These are phyloP conservation scores for Frankliniella intonsa DNA, from an alignment of 2,888 invertebrate genomes.

Conservation along the genomic window DNA sequence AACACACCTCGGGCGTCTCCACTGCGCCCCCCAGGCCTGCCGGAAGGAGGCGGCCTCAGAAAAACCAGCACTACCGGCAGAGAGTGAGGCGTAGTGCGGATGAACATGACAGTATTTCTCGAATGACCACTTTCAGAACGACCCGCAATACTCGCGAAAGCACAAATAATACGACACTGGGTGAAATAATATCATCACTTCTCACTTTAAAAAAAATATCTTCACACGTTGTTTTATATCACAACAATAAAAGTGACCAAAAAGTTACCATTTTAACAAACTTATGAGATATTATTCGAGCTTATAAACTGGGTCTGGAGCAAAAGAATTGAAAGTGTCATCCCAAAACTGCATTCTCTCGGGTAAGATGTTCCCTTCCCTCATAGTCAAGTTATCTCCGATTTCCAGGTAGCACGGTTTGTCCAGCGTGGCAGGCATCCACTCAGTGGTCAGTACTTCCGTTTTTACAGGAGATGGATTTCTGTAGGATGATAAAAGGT, in stretches of 20 bases:
- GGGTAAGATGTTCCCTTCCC: neutral
- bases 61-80: too few relatives aligned
- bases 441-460: neutral
- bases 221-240: neutral
- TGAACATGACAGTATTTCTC: too few relatives aligned
- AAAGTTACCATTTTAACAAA: neutral
- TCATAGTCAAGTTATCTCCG: neutral
- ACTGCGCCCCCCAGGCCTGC: too few relatives aligned
- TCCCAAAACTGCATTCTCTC: constrained; percentile 11
- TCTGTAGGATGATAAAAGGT: neutral
- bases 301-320: neutral
- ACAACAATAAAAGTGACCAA: neutral
- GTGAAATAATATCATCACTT: neutral
- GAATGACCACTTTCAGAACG: neutral
- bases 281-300: neutral
- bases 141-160: neutral
- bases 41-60: too few relatives aligned
- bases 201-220: neutral
- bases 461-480: neutral
- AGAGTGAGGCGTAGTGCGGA: too few relatives aligned
- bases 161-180: neutral
- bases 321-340: neutral
- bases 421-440: neutral
- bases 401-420: neutral
- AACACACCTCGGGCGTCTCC: too few relatives aligned